A percentile compares a stretch with the other conserved stretches of the same genome.
Conservation (phyloP, 2,797 vertebrate species). For the Dryobates pubescens region DNA sequence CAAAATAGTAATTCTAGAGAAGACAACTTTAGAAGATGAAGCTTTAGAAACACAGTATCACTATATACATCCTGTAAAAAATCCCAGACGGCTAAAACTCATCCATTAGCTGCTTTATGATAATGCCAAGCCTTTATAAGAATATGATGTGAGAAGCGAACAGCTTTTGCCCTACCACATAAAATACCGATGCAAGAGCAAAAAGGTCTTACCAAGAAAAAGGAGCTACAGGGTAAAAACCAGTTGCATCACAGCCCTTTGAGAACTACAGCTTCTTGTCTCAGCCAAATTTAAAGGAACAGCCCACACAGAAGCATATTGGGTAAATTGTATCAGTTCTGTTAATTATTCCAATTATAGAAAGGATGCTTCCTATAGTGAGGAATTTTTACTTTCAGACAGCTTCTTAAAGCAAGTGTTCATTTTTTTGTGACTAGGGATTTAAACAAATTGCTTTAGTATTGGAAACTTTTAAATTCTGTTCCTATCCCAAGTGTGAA, state of each 20-base stretch:
- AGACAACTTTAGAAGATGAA: not conserved
- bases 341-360: not conserved
- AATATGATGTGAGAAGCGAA: rapidly evolving
- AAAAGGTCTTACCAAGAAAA: not conserved
- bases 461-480: not conserved
- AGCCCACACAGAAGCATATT: not conserved
- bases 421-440: not conserved
- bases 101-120: not conserved
- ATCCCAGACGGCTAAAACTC: not conserved
- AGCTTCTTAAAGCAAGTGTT: not conserved
- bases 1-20: not conserved
- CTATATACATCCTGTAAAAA: not conserved
- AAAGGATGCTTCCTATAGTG: not conserved
- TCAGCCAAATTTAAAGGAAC: not conserved
- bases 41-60: not conserved
- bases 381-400: not conserved
- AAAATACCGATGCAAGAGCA: not conserved
- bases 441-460: not conserved
- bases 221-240: not conserved
- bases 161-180: not conserved
- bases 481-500: not conserved
- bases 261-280: not conserved
- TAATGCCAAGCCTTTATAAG: not conserved
- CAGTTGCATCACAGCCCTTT: not conserved
- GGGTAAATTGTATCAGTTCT: not conserved